Conservation (phyloP, 2,113 vertebrate genomes). For the Nesoenas mayeri region DNA sequence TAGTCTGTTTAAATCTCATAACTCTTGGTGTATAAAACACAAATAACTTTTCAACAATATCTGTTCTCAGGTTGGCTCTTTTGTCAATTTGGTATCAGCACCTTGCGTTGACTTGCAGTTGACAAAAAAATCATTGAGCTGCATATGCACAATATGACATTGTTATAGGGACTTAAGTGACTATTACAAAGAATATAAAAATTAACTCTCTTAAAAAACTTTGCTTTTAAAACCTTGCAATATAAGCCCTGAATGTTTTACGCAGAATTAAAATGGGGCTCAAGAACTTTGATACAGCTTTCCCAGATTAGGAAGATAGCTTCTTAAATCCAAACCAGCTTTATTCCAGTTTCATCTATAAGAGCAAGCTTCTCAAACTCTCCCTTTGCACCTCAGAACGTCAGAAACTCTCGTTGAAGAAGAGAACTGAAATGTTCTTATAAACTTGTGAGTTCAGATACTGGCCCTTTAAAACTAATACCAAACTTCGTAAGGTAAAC, state of each 20-base stretch:
- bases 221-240: not conserved
- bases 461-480: not conserved
- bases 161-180: not conserved
- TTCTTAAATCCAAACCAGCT: not conserved
- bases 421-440: not conserved
- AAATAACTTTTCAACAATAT: not conserved
- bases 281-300: not conserved
- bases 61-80: not conserved
- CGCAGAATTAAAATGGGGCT: not conserved
- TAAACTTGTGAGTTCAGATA: not conserved
- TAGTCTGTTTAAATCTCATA: conserved; percentile 14
- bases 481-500: not conserved
- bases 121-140: not conserved
- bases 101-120: not conserved
- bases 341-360: not conserved
- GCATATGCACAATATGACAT: not conserved
- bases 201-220: not conserved
- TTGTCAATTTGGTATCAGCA: not conserved
- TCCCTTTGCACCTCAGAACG: not conserved
- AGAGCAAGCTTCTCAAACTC: not conserved
- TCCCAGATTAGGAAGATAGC: not conserved
- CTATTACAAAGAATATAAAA: not conserved
- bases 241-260: not conserved
- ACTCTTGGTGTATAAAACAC: not conserved
- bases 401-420: not conserved